A percentile compares a stretch with the other conserved stretches of the same genome.
Evolutionary conservation across 2,113 vertebrate genomes (phyloP).

Genomic region (Tyrannus savana): DNA sequence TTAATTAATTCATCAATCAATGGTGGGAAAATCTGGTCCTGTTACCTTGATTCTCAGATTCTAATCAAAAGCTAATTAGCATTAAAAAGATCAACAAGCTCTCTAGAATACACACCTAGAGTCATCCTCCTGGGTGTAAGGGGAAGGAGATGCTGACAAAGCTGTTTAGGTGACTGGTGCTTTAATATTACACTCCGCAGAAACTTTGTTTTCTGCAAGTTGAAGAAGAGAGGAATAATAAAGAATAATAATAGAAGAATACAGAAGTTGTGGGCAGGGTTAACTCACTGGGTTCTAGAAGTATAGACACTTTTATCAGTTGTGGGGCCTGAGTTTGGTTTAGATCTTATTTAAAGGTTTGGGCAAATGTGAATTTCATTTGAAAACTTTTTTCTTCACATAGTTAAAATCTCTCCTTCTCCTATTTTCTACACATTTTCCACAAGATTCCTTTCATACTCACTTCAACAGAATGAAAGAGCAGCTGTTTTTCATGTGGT

Average conservation of each 20-base stretch:
- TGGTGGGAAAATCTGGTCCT: conserved; percentile 43
- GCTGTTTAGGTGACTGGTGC: not conserved
- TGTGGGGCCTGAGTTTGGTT: not conserved
- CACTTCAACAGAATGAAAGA: not conserved
- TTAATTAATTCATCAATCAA: conserved; percentile 77
- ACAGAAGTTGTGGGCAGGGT: not conserved
- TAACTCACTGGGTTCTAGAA: not conserved
- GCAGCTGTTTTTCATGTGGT: accelerated
- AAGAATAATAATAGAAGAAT: not conserved
- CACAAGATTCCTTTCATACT: not conserved
- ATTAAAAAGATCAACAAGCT: conserved; percentile 69
- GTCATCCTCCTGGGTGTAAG: conserved; percentile 3
- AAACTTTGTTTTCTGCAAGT: not conserved
- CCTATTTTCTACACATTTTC: not conserved
- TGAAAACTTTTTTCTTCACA: not conserved
- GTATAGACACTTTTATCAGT: not conserved
- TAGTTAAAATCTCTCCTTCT: not conserved
- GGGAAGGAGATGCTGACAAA: not conserved
- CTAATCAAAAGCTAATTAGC: conserved; percentile 71
- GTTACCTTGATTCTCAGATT: conserved; percentile 68
- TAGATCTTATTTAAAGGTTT: not conserved
- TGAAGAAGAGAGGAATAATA: not conserved
- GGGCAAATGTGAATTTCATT: not conserved
- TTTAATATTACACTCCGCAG: not conserved
- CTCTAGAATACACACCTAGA: conserved; percentile 47